phyloP scores from a whole-genome alignment of 2,797 vertebrate genomes.

The Glossophaga mutica region DNA sequence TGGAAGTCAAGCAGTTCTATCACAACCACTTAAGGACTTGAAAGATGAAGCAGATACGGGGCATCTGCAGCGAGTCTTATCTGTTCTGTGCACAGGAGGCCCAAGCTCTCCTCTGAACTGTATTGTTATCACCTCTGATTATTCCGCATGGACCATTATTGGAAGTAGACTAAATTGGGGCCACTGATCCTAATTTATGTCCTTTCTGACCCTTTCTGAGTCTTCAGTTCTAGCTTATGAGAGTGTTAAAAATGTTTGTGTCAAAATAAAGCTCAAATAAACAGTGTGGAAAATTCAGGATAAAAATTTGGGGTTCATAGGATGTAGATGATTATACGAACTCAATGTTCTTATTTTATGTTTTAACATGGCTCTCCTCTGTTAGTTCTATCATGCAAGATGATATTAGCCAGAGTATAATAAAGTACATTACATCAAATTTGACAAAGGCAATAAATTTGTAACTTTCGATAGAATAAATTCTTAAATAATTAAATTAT shows the following conservation, averaged over 20 bases:
- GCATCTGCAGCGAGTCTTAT: background rate
- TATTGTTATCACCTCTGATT: background rate
- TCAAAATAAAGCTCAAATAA: background rate
- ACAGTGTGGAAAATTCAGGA: background rate
- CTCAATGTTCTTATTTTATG: background rate
- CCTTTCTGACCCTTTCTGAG: background rate
- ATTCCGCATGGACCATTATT: background rate
- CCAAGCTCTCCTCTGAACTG: background rate
- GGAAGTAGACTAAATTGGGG: background rate
- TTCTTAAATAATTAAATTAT: background rate
- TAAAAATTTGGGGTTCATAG: background rate
- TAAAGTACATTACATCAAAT: background rate
- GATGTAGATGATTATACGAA: background rate
- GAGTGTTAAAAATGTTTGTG: background rate
- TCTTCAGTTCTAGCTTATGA: background rate
- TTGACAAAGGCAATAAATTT: background rate
- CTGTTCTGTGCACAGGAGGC: background rate
- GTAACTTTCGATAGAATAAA: background rate
- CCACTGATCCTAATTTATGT: background rate
- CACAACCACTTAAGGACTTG: background rate
- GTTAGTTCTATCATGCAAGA: background rate
- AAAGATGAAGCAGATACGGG: background rate
- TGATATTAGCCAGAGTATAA: background rate
- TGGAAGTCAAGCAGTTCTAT: background rate
- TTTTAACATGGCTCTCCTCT: background rate